A percentile compares a stretch with the other conserved stretches of the same genome.
Evolutionary conservation across 2,113 vertebrate species (phyloP).

Genomic region (Osmerus eperlanus): DNA sequence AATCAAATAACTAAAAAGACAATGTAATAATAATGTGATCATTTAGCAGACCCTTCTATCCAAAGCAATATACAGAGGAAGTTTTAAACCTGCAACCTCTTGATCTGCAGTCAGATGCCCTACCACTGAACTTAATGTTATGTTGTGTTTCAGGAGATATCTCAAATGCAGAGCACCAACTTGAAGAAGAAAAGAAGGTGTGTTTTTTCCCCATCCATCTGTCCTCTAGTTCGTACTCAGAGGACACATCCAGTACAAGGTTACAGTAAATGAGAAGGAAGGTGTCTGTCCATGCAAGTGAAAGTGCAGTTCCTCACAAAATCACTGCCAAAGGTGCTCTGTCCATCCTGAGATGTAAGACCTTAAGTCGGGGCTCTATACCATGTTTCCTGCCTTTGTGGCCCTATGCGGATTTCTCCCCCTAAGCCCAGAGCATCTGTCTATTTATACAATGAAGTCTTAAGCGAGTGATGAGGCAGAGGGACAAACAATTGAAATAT

Average conservation of each 20-base stretch:
- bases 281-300: slow-evolving; percentile 22
- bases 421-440: slow-evolving; percentile 19
- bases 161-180: slow-evolving; percentile 44
- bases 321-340: slow-evolving; percentile 38
- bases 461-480: slow-evolving; percentile 5
- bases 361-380: slow-evolving; percentile 46
- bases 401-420: neutral
- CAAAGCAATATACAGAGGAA: no score
- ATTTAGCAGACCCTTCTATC: no score
- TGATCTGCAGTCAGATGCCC: no score
- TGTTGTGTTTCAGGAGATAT: slow-evolving; percentile 58
- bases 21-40: no score
- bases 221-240: slow-evolving; percentile 3
- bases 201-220: slow-evolving; percentile 12
- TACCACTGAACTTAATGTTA: neutral
- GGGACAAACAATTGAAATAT: neutral
- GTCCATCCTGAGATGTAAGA: slow-evolving; percentile 51
- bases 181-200: slow-evolving; percentile 66
- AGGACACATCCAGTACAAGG: slow-evolving; percentile 8
- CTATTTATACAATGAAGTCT: neutral
- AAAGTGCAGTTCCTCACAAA: slow-evolving; percentile 33
- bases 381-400: slow-evolving; percentile 10
- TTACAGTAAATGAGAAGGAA: slow-evolving; percentile 7
- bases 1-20: no score
- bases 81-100: no score